These are phyloP conservation scores for Galerucella pusilla DNA, from an alignment of 2,888 invertebrate species.

Conservation along the genomic window DNA sequence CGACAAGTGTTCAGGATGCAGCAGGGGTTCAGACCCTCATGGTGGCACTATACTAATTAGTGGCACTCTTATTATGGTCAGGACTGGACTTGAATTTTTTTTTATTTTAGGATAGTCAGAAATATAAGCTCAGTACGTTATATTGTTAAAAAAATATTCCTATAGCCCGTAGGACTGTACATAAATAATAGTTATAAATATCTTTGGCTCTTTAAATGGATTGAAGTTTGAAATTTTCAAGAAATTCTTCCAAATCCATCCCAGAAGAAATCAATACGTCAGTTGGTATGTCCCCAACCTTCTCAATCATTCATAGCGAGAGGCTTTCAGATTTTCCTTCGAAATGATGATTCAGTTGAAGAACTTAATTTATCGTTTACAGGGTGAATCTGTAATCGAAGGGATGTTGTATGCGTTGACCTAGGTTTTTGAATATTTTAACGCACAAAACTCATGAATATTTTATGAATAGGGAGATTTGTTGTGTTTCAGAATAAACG, in stretches of 20 bases:
- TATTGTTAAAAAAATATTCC: too few relatives aligned
- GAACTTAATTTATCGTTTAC: conserved; percentile 26
- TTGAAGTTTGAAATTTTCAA: too few relatives aligned
- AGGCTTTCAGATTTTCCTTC: conserved; percentile 32
- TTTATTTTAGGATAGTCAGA: neutral
- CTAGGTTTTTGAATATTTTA: conserved; percentile 27
- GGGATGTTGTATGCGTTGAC: conserved; percentile 23
- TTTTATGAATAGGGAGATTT: conserved; percentile 2
- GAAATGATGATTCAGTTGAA: conserved; percentile 36
- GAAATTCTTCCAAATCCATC: conserved; percentile 9
- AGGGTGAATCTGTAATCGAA: conserved; percentile 17
- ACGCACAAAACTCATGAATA: conserved; percentile 1
- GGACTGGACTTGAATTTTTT: conserved; percentile 7
- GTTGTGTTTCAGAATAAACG: neutral
- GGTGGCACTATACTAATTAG: conserved; percentile 44
- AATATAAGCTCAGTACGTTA: too few relatives aligned
- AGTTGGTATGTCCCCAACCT: conserved; percentile 43
- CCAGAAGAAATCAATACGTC: conserved; percentile 35
- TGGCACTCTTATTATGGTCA: conserved; percentile 33
- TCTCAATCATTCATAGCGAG: conserved; percentile 44
- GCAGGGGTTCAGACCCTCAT: conserved; percentile 37
- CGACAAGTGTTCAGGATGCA: conserved; percentile 40
- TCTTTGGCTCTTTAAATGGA: too few relatives aligned
- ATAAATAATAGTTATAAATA: too few relatives aligned
- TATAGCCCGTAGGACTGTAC: too few relatives aligned